Conservation (phyloP, 1,140 invertebrate species). For the Aphidius ervi region DNA sequence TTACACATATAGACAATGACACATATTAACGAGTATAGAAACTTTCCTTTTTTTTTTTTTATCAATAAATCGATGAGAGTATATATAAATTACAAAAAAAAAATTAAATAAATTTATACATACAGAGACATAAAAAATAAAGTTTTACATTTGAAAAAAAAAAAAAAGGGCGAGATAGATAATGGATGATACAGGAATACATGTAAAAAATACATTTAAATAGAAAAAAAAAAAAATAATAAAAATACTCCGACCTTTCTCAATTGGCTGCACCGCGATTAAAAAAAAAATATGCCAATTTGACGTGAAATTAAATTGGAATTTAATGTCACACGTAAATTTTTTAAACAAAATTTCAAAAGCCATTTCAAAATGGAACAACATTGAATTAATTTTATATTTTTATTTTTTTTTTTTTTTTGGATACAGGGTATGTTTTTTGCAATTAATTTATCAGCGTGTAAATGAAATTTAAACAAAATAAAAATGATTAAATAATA, state of each 20-base stretch:
- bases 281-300: constrained; percentile 28
- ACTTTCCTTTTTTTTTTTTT: too few species aligned
- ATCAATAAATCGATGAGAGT: too few species aligned
- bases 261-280: constrained; percentile 33
- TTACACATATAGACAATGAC: too few species aligned
- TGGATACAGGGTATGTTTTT: constrained; percentile 55
- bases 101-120: too few species aligned
- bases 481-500: constrained; percentile 30
- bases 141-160: too few species aligned
- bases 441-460: constrained; percentile 47
- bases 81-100: too few species aligned
- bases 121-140: too few species aligned
- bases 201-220: constrained; percentile 10
- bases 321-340: constrained; percentile 35
- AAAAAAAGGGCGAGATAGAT: not conserved
- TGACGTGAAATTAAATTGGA: constrained; percentile 36
- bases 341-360: constrained; percentile 24
- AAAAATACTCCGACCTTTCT: constrained; percentile 18
- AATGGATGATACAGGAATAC: constrained; percentile 7
- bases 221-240: constrained; percentile 8
- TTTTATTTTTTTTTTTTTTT: constrained; percentile 41
- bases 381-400: too few species aligned
- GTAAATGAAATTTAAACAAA: constrained; percentile 39
- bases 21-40: too few species aligned
- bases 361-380: not conserved